phyloP scores from a whole-genome alignment of 2,888 invertebrate genomes.

The Seira ritae region DNA sequence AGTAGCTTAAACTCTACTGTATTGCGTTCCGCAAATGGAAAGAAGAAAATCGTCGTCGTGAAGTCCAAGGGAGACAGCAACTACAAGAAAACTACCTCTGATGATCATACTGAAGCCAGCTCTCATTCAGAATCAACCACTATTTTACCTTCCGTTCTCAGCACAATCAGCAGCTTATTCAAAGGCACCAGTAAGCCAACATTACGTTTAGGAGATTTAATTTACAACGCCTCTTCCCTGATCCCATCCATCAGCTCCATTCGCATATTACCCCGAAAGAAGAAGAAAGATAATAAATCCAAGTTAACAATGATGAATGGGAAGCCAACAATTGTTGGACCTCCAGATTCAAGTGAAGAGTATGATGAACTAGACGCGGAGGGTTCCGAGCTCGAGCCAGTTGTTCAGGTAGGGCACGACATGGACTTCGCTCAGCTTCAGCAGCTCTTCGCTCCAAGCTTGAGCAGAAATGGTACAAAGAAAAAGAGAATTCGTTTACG shows the following conservation, averaged over 20 bases:
- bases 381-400: slow-evolving; percentile 43
- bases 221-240: slow-evolving; percentile 46
- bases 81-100: too few relatives aligned
- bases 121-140: slow-evolving; percentile 41
- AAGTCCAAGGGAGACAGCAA: too few relatives aligned
- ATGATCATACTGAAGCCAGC: too few relatives aligned
- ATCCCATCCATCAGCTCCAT: slow-evolving; percentile 40
- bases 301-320: slow-evolving; percentile 54
- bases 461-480: slow-evolving; percentile 29
- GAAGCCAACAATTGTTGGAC: slow-evolving; percentile 51
- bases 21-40: too few relatives aligned
- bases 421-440: slow-evolving; percentile 68
- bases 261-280: slow-evolving; percentile 49
- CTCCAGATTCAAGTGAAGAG: slow-evolving; percentile 14
- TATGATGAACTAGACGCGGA: slow-evolving; percentile 31
- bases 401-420: slow-evolving; percentile 68
- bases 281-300: slow-evolving; percentile 37
- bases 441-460: slow-evolving; percentile 37
- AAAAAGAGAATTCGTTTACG: slow-evolving; percentile 30
- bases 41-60: too few relatives aligned
- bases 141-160: slow-evolving; percentile 35
- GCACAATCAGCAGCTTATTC: slow-evolving; percentile 49
- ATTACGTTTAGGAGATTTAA: slow-evolving; percentile 18
- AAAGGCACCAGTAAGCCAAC: slow-evolving; percentile 47
- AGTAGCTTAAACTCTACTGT: too few relatives aligned